Evolutionary conservation across 1,140 invertebrate species (phyloP).

Genomic region (Aphidius gifuensis): DNA sequence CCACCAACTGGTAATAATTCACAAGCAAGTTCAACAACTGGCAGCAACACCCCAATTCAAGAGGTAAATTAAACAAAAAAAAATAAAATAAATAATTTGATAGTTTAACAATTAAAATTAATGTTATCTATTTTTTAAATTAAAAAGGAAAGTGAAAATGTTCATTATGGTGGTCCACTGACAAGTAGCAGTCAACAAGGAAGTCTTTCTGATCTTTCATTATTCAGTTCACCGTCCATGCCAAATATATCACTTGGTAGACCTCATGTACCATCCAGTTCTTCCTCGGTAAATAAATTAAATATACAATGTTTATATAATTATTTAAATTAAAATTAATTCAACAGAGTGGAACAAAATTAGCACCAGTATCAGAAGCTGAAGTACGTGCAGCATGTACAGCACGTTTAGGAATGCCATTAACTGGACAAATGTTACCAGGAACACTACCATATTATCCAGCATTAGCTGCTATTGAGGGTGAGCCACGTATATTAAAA

Average conservation of each 20-base stretch:
- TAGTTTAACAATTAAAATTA: background rate
- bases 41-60: slow-evolving; percentile 67
- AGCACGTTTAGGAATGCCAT: slow-evolving; percentile 68
- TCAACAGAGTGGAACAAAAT: slow-evolving; percentile 53
- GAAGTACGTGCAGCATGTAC: slow-evolving; percentile 73
- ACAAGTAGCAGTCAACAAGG: slow-evolving; percentile 58
- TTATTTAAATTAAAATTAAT: background rate
- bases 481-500: slow-evolving; percentile 58
- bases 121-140: background rate
- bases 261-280: slow-evolving; percentile 63
- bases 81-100: too few species aligned
- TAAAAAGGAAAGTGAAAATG: slow-evolving; percentile 56
- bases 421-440: slow-evolving; percentile 70
- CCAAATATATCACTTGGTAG: slow-evolving; percentile 92
- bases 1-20: slow-evolving; percentile 65
- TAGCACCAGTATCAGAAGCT: slow-evolving; percentile 71
- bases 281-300: slow-evolving; percentile 41
- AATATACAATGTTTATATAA: background rate
- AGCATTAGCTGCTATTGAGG: slow-evolving; percentile 64
- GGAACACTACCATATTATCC: slow-evolving; percentile 75
- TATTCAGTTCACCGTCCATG: slow-evolving; percentile 93
- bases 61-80: slow-evolving; percentile 53
- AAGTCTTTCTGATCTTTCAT: slow-evolving; percentile 63
- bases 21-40: slow-evolving; percentile 59
- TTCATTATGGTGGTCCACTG: slow-evolving; percentile 56